Percentiles rank a stretch among this genome's conserved stretches.
These are phyloP conservation scores for Pipra filicauda DNA, from an alignment of 2,113 vertebrate genomes.

Conservation along the genomic window DNA sequence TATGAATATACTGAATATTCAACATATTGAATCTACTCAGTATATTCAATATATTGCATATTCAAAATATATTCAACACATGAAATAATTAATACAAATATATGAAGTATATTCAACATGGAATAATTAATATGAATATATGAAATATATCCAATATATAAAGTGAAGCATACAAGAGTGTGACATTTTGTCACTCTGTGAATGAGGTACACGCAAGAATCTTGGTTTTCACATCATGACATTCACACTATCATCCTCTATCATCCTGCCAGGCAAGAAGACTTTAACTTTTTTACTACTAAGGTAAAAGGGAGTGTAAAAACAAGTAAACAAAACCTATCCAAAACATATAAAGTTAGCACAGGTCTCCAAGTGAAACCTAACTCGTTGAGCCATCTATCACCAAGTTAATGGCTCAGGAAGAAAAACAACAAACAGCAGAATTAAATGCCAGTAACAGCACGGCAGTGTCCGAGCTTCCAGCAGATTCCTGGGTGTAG, in stretches of 20 bases:
- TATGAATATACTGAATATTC: background rate
- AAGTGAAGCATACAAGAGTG: rapidly evolving
- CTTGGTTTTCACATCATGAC: background rate
- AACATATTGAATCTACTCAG: too few species aligned
- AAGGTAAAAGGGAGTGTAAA: background rate
- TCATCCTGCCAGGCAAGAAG: background rate
- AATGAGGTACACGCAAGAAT: background rate
- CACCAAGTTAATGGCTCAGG: background rate
- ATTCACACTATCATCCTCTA: too few species aligned
- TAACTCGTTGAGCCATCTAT: background rate
- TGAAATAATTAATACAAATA: too few species aligned
- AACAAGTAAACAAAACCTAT: background rate
- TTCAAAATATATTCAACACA: too few species aligned
- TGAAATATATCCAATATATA: background rate
- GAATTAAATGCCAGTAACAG: background rate
- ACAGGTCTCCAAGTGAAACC: background rate
- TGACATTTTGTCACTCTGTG: background rate
- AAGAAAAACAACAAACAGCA: background rate
- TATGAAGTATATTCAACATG: too few species aligned
- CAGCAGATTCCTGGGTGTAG: rapidly evolving
- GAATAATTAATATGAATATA: too few species aligned
- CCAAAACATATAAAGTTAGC: rapidly evolving
- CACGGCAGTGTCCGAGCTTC: background rate
- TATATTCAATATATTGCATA: too few species aligned
- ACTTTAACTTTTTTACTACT: background rate